A percentile compares a stretch with the other conserved stretches of the same genome.
Evolutionary conservation across 2,888 invertebrate species (phyloP).

Genomic region (Iselma pallidipennis): DNA sequence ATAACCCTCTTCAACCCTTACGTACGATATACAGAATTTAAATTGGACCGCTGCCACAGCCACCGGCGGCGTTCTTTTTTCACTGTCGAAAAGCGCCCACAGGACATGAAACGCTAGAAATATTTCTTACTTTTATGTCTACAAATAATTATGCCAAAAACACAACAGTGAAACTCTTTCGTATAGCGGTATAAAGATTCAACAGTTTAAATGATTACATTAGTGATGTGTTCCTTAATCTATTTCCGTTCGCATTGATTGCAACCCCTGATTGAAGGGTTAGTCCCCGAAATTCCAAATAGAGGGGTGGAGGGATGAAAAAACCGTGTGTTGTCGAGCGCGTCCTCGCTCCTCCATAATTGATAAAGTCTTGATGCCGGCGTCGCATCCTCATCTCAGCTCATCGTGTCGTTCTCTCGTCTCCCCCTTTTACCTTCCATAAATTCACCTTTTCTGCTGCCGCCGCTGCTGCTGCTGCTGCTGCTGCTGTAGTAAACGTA

Average conservation of each 20-base stretch:
- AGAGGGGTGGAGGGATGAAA: neutral
- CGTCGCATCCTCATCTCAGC: slow-evolving; percentile 7
- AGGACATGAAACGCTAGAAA: slow-evolving; percentile 6
- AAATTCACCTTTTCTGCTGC: slow-evolving; percentile 26
- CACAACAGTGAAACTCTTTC: neutral
- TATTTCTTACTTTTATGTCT: neutral
- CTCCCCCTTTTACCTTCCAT: slow-evolving; percentile 8
- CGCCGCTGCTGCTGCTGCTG: neutral
- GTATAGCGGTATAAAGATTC: neutral
- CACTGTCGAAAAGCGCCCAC: neutral
- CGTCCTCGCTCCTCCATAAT: slow-evolving; percentile 7
- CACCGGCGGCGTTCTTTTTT: slow-evolving; percentile 9
- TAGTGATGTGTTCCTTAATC: neutral
- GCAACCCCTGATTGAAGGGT: neutral
- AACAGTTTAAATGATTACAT: neutral
- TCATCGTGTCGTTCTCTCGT: neutral
- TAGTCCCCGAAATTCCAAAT: neutral
- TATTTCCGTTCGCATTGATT: neutral
- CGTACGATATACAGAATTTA: slow-evolving; percentile 23
- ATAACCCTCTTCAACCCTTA: slow-evolving; percentile 14
- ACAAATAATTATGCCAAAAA: neutral
- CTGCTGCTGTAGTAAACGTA: neutral
- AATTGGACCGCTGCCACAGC: slow-evolving; percentile 15
- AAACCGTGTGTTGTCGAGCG: slow-evolving; percentile 3
- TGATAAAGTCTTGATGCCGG: slow-evolving; percentile 13